Evolutionary conservation across 2,888 invertebrate genomes (phyloP).

Genomic region (Tineola bisselliella): DNA sequence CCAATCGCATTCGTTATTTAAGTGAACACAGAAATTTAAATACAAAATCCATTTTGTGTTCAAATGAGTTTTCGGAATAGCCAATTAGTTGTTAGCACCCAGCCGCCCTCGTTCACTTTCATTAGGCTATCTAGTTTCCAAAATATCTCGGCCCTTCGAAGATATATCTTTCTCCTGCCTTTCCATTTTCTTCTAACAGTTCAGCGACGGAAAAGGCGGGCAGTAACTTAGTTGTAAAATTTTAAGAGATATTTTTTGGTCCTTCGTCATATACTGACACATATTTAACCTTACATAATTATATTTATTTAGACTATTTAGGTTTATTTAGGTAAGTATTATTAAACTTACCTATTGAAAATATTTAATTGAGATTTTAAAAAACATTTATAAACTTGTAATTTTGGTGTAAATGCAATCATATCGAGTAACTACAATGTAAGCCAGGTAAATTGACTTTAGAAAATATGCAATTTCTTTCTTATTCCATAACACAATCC

Average conservation of each 20-base stretch:
- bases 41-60: conserved; percentile 68
- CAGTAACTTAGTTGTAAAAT: no score
- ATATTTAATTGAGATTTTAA: no score
- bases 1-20: conserved; percentile 42
- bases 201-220: background rate
- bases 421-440: no score
- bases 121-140: conserved; percentile 67
- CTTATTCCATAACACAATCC: conserved; percentile 68
- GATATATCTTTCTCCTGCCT: conserved; percentile 60
- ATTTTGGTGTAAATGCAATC: no score
- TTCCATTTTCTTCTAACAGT: conserved; percentile 53
- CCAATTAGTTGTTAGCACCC: conserved; percentile 69
- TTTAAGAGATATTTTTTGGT: no score
- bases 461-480: conserved; percentile 58
- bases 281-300: background rate
- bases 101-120: conserved; percentile 65
- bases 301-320: no score
- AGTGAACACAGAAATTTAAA: conserved; percentile 65
- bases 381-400: no score
- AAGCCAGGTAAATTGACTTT: conserved; percentile 39
- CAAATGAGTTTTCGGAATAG: conserved; percentile 68
- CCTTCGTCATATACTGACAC: background rate
- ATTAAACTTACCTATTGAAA: background rate
- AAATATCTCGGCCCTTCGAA: conserved; percentile 62
- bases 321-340: no score